Percentiles rank a stretch among this genome's conserved stretches.
Evolutionary conservation across 1,140 invertebrate genomes (phyloP).

Genomic region (Augochlora pura): DNA sequence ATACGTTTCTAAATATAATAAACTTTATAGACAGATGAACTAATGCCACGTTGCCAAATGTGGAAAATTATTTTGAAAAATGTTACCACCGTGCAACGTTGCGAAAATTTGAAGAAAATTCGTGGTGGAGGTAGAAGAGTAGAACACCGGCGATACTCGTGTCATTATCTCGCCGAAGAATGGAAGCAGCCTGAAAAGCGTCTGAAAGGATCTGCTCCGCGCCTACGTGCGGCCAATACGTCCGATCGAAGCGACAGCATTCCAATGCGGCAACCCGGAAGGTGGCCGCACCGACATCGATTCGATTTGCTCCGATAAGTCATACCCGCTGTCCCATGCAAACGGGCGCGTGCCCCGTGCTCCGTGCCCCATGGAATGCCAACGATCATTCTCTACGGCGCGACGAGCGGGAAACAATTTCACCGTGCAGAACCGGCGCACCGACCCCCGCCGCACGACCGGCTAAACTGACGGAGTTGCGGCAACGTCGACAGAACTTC

Average conservation of each 20-base stretch:
- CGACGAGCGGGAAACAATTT: background rate
- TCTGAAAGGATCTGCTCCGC: slow-evolving; percentile 50
- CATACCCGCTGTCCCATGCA: slow-evolving; percentile 2
- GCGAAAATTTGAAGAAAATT: background rate
- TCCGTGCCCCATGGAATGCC: slow-evolving; percentile 12
- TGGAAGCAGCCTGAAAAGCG: slow-evolving; percentile 13
- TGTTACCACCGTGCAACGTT: background rate
- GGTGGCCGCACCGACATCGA: slow-evolving; percentile 15
- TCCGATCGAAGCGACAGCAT: slow-evolving; percentile 56
- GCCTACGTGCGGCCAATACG: slow-evolving; percentile 38
- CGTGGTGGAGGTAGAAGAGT: background rate
- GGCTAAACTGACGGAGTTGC: too few species aligned
- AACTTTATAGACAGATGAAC: too few species aligned
- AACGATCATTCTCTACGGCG: background rate
- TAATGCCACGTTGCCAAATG: too few species aligned
- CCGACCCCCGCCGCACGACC: too few species aligned
- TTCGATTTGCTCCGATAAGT: too few species aligned
- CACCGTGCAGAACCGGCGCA: background rate
- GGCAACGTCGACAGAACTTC: too few species aligned
- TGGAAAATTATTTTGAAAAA: too few species aligned
- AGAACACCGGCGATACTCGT: slow-evolving; percentile 9
- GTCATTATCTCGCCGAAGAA: slow-evolving; percentile 45
- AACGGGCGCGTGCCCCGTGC: slow-evolving; percentile 6
- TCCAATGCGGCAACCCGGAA: slow-evolving; percentile 58
- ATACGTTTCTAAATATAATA: too few species aligned